These are phyloP conservation scores for Dinoponera quadriceps DNA, from an alignment of 1,140 invertebrate species.

Conservation along the genomic window DNA sequence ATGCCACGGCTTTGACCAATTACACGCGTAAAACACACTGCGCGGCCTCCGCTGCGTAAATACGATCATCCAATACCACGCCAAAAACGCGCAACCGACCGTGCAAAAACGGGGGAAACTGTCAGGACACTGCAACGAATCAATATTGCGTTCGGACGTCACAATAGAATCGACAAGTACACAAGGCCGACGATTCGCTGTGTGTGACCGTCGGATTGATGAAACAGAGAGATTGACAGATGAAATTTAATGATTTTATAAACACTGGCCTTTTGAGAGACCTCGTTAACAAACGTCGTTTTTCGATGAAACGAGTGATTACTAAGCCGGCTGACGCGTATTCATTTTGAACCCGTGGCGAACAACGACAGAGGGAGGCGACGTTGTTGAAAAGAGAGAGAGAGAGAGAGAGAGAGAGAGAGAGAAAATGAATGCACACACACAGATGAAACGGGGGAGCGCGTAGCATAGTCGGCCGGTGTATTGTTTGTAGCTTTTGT, in stretches of 20 bases:
- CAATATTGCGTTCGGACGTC: conserved; percentile 60
- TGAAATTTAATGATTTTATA: conserved; percentile 74
- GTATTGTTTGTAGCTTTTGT: not conserved
- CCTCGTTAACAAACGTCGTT: conserved; percentile 50
- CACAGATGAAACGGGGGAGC: not conserved
- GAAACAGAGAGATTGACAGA: conserved; percentile 53
- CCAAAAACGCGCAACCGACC: conserved; percentile 58
- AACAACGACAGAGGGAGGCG: not conserved
- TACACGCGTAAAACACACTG: conserved; percentile 26
- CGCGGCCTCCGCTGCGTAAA: conserved; percentile 27
- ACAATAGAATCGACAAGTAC: conserved; percentile 67
- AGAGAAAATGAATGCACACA: not conserved
- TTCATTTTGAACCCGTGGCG: conserved; percentile 22
- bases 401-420: not conserved
- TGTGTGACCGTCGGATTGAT: conserved; percentile 62
- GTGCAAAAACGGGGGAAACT: conserved; percentile 48
- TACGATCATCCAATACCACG: conserved; percentile 36
- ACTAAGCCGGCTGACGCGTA: not conserved
- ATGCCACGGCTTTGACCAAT: conserved; percentile 54
- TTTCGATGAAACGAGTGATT: conserved; percentile 34
- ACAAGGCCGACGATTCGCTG: conserved; percentile 39
- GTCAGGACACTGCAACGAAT: conserved; percentile 56
- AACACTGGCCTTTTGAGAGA: conserved; percentile 49
- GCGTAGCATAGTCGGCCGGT: not conserved
- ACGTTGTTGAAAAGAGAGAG: not conserved